These are phyloP conservation scores for Dermatophagoides farinae DNA, from an alignment of 1,140 invertebrate genomes.

Conservation along the genomic window DNA sequence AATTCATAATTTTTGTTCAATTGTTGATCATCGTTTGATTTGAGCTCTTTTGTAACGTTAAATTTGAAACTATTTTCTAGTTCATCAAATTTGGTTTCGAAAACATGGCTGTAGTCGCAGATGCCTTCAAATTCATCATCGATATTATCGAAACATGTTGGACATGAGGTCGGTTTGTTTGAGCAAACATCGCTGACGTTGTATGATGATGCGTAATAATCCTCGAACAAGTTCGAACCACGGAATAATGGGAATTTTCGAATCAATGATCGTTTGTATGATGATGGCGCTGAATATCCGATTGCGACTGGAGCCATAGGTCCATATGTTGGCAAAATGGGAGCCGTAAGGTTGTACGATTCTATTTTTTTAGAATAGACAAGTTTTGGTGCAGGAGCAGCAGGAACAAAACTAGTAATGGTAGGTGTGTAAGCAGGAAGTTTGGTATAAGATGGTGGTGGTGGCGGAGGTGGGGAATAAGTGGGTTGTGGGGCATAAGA, in stretches of 20 bases:
- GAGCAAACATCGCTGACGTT: neutral
- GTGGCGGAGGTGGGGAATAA: neutral
- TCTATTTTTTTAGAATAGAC: neutral
- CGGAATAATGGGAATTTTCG: neutral
- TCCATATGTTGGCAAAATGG: neutral
- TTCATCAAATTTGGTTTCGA: constrained; percentile 1
- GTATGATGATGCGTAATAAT: neutral
- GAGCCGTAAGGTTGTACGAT: neutral
- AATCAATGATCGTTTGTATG: neutral
- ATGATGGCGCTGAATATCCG: neutral
- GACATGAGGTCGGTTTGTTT: neutral
- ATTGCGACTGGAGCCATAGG: neutral
- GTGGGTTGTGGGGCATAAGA: neutral
- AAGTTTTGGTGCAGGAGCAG: neutral
- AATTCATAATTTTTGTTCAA: neutral
- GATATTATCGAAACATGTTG: neutral
- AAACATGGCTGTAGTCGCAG: neutral
- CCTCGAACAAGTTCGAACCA: neutral
- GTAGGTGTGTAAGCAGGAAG: too few relatives aligned
- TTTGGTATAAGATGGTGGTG: neutral
- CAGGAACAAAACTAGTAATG: too few relatives aligned
- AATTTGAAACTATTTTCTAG: neutral
- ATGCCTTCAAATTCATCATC: neutral
- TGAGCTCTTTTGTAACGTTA: neutral
- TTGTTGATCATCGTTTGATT: neutral